A percentile compares a stretch with the other conserved stretches of the same genome.
These are phyloP conservation scores for Mus minutoides DNA, from an alignment of 2,797 vertebrate species.

Conservation along the genomic window DNA sequence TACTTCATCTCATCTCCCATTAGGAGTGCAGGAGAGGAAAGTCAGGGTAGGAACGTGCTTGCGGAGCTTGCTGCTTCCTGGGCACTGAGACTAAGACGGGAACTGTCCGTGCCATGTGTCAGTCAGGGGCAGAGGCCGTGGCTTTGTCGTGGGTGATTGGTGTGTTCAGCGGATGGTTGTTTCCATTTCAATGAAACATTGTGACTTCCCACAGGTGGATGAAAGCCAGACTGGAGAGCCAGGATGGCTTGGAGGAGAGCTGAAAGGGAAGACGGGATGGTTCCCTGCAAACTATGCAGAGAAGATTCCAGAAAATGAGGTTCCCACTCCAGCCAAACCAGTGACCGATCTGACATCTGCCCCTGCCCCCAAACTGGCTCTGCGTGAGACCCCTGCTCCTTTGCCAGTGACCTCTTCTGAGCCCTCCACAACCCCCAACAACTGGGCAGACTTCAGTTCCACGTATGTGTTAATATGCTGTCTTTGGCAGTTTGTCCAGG, in stretches of 20 bases:
- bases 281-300: conserved; percentile 99
- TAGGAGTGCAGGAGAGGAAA: not conserved
- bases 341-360: conserved; percentile 79
- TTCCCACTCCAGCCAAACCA: conserved; percentile 90
- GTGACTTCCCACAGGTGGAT: conserved; percentile 91
- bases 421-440: conserved; percentile 88
- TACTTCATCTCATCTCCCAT: not conserved
- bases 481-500: not conserved
- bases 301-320: conserved; percentile 94
- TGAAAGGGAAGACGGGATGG: conserved; percentile 97
- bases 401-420: conserved; percentile 85
- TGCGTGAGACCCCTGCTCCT: conserved; percentile 85
- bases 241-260: conserved; percentile 97
- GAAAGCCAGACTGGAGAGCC: conserved; percentile 98
- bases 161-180: not conserved
- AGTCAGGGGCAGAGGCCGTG: not conserved
- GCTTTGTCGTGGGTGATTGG: not conserved
- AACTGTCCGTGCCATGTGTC: not conserved
- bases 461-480: conserved; percentile 89
- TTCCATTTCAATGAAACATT: conserved; percentile 31
- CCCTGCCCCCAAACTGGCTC: conserved; percentile 86
- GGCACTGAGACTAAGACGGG: not conserved
- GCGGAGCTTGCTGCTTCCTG: not conserved
- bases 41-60: not conserved
- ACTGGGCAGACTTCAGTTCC: conserved; percentile 99